phyloP scores from a whole-genome alignment of 2,888 invertebrate genomes.

The Hypomecis punctinalis region DNA sequence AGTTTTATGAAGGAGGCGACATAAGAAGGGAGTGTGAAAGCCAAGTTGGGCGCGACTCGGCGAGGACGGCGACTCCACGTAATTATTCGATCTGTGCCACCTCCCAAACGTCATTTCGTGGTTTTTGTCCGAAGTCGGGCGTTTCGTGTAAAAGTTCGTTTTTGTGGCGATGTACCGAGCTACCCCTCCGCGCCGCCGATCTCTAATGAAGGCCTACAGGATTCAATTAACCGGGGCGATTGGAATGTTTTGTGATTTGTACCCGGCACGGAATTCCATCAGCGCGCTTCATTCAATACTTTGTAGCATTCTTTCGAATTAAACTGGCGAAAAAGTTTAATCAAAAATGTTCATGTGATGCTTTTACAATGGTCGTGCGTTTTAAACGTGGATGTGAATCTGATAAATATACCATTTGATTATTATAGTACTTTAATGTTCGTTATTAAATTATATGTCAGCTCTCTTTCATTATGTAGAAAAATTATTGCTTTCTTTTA shows the following conservation, averaged over 20 bases:
- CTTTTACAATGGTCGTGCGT: slow-evolving; percentile 7
- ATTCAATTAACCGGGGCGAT: slow-evolving; percentile 80
- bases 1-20: slow-evolving; percentile 68
- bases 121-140: slow-evolving; percentile 73
- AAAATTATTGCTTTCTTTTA: too few species aligned
- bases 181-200: slow-evolving; percentile 53
- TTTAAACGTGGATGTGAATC: too few species aligned
- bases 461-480: too few species aligned
- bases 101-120: slow-evolving; percentile 73
- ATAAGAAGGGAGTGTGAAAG: slow-evolving; percentile 65
- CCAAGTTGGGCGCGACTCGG: slow-evolving; percentile 64
- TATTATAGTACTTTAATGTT: too few species aligned
- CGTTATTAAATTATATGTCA: too few species aligned
- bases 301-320: slow-evolving; percentile 61
- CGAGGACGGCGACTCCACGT: slow-evolving; percentile 44
- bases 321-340: slow-evolving; percentile 55
- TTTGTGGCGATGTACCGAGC: slow-evolving; percentile 58
- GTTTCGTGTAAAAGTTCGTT: slow-evolving; percentile 75
- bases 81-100: slow-evolving; percentile 74
- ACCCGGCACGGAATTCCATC: slow-evolving; percentile 73
- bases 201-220: slow-evolving; percentile 81
- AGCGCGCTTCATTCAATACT: slow-evolving; percentile 66
- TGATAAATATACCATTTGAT: too few species aligned
- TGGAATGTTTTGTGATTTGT: slow-evolving; percentile 82
- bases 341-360: slow-evolving; percentile 43